A percentile compares a stretch with the other conserved stretches of the same genome.
phyloP scores from a whole-genome alignment of 2,113 vertebrate genomes.

The Pseudorhombus dupliciocellatus region DNA sequence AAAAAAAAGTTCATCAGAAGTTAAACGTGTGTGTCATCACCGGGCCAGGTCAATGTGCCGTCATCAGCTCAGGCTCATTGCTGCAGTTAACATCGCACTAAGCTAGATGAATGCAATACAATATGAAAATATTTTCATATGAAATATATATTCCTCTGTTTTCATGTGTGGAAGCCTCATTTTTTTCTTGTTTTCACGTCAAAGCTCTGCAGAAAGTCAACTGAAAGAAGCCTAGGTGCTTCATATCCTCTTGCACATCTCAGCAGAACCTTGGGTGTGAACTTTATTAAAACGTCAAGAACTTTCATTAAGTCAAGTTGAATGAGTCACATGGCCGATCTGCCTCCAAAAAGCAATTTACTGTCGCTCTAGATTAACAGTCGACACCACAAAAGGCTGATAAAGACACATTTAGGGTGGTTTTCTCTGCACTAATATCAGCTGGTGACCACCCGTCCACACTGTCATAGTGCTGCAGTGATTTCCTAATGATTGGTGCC shows the following conservation, averaged over 20 bases:
- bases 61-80: slow-evolving; percentile 36
- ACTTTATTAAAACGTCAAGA: slow-evolving; percentile 10
- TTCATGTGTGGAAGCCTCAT: slow-evolving; percentile 15
- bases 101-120: neutral
- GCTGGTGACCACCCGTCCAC: slow-evolving; percentile 41
- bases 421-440: slow-evolving; percentile 20
- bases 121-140: slow-evolving; percentile 43
- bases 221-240: no score
- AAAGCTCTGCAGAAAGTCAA: neutral
- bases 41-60: slow-evolving; percentile 26
- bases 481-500: slow-evolving; percentile 39
- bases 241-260: neutral
- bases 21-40: slow-evolving; percentile 17
- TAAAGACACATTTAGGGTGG: slow-evolving; percentile 15
- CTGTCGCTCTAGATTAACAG: slow-evolving; percentile 1
- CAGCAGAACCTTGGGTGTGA: neutral
- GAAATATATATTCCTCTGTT: slow-evolving; percentile 31
- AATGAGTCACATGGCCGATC: slow-evolving; percentile 8
- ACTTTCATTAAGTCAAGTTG: neutral
- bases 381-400: slow-evolving; percentile 9
- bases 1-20: neutral
- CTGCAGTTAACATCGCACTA: slow-evolving; percentile 3
- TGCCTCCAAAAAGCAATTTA: slow-evolving; percentile 28
- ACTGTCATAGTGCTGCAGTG: slow-evolving; percentile 11
- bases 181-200: slow-evolving; percentile 44